Base-by-base conservation (phyloP, 2,888 invertebrate genomes). In the Meiosimyza platycephala region DNA sequence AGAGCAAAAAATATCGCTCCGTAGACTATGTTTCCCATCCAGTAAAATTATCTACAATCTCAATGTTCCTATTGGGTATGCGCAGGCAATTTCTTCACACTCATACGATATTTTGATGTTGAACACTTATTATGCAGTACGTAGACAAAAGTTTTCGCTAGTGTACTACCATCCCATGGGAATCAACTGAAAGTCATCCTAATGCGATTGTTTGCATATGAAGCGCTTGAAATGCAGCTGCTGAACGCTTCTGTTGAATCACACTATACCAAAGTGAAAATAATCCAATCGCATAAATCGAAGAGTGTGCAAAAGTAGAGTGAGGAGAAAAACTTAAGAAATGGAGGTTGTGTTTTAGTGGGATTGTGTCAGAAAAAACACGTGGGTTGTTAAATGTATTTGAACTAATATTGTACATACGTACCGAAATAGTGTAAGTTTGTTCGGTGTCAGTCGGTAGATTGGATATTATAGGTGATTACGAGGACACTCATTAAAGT, bases 261-360 rank as follows among this genome's bases (percentile, higher is more conserved):
- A 3, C 52, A 52, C 48, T 67, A 13, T 48, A 13, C 22, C 48
- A 15, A 57, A 57, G 67, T 55, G 67, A 18, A 67, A 67, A 57
- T 67, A 67, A 67, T 67, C 67, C 67, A 40, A 54, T 67, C 54
- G 67, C 67, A 67, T 57, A 55, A 51, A 67, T 47, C 67, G 67
- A 47, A 51, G 62, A 60, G 60, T 33, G 33, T 18, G 50, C 64
- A 13, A 51, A 28, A 28, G 59, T 9, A 52, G 13, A 40, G 9
- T 15, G 50, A 28, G 7, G 50, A 51, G 18, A 5, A 40, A 9
- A 40, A 40, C 9, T 40, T 7, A 9, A 40, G 9, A 5, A 40
- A 40, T 40, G 0, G 40, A 7, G 40, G 40, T 3, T 7, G 40
- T 7, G 40, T 3, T 6, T 40, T 9, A 9, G 9, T 6, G 9